These are phyloP conservation scores for Tapirus terrestris DNA, from an alignment of 2,113 vertebrate genomes.

Conservation along the genomic window DNA sequence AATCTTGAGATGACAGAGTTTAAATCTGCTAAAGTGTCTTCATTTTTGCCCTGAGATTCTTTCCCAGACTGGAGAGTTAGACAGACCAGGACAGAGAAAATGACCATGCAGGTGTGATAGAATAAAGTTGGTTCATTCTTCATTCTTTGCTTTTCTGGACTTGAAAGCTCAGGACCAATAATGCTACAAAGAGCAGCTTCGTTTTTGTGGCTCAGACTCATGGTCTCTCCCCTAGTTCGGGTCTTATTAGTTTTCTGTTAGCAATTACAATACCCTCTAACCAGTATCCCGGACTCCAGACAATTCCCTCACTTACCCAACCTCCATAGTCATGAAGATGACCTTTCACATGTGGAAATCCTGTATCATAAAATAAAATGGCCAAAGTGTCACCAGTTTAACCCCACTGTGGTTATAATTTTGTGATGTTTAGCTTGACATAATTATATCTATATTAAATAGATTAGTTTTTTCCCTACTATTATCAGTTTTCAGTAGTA, in stretches of 20 bases:
- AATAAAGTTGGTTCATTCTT: neutral
- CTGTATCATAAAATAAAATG: neutral
- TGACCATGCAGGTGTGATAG: neutral
- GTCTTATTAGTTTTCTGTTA: neutral
- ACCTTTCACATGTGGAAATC: neutral
- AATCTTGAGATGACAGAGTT: neutral
- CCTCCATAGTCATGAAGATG: neutral
- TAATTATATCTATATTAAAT: neutral
- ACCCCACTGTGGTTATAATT: neutral
- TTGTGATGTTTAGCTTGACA: neutral
- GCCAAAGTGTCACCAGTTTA: neutral
- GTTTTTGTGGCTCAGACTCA: neutral
- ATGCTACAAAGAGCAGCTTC: neutral
- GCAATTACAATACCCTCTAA: neutral
- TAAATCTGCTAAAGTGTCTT: neutral
- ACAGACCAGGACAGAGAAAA: neutral
- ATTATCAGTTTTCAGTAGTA: neutral
- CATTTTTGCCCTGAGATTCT: neutral
- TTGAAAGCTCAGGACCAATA: neutral
- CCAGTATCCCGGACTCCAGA: neutral
- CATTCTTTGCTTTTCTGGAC: neutral
- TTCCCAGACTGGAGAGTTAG: neutral
- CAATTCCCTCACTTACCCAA: neutral
- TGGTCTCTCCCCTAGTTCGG: neutral
- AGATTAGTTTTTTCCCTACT: neutral